Evolutionary conservation across 1,140 invertebrate genomes (phyloP), one percentile per base, ranked within the genome.

Genomic region (Bombus soroeensis): DNA sequence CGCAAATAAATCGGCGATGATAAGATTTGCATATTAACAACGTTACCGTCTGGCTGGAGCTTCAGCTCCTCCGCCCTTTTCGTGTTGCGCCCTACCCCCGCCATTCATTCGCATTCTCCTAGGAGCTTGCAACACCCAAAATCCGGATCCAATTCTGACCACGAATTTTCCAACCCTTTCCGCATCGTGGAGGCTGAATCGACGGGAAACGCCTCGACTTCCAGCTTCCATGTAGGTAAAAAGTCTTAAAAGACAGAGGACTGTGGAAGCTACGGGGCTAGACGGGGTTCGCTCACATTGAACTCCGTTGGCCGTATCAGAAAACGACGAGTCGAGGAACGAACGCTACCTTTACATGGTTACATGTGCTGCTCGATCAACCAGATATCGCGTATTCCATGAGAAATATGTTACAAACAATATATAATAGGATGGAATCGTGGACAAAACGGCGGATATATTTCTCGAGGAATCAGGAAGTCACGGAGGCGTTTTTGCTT

Each of bases 21-120:
- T 91, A 91, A 91, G 91, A 92, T 92, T 92, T 90, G 91, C 91
- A 92, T 92, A 92, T 92, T 92, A 90, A 89, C 82, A 87, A 76
- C 89, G 87, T 90, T 87, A 89, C 88, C 83, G 87, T 84, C 89
- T 86, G 87, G 72, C 47, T 37, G 53, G 77, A 43, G 79, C 66
- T 79, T 81, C 59, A 32, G 66, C 57, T 87, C 81, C 72, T 85
- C 91, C 91, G 91, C 91, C 91, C 91, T 81, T 92, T 92, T 92
- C 91, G 81, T 92, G 91, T 92, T 71, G 83, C 62, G 76, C 73
- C 79, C 85, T 88, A 84, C 80, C 89, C 72, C 68, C 83, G 73
- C 87, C 75, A 90, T 91, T 91, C 91, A 87, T 90, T 87, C 90
- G 85, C 87, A 91, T 92, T 90, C 89, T 73, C 73, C 82, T 41